Conservation (phyloP, 2,888 invertebrate genomes). For the Melinaea menophilus region DNA sequence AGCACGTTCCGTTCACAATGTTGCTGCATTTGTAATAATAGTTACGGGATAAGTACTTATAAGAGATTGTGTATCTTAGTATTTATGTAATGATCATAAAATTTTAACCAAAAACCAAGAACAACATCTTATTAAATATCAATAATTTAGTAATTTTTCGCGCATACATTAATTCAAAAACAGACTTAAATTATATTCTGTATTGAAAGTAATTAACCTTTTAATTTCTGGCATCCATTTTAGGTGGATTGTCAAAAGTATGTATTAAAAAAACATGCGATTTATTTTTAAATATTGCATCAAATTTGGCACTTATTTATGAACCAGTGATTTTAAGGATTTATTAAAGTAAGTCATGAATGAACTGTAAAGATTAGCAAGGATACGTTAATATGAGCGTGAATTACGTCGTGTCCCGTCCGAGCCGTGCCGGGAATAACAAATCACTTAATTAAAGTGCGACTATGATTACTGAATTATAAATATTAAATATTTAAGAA, state of each 20-base stretch:
- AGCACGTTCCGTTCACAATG: conserved; percentile 18
- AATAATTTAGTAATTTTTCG: no score
- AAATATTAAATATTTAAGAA: conserved; percentile 18
- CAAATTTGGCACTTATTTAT: conserved; percentile 28
- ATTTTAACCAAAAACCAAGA: background rate
- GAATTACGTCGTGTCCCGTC: conserved; percentile 34
- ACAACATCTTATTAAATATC: no score
- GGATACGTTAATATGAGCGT: conserved; percentile 47
- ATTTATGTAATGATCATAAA: background rate
- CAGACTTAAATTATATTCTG: no score
- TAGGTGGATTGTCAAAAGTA: background rate
- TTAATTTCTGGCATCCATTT: no score
- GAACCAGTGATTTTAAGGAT: conserved; percentile 40
- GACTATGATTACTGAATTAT: conserved; percentile 28
- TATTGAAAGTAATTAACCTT: no score
- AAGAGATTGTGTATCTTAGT: no score
- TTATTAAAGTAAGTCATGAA: conserved; percentile 40
- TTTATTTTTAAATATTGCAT: conserved; percentile 27
- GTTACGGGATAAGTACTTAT: conserved; percentile 14
- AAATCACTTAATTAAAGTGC: conserved; percentile 34
- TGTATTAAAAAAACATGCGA: conserved; percentile 23
- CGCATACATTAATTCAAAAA: no score
- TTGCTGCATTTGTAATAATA: conserved; percentile 19
- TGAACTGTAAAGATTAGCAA: conserved; percentile 46
- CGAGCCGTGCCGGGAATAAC: conserved; percentile 36